phyloP scores from a whole-genome alignment of 2,888 invertebrate species.

The Abrostola triplasia region DNA sequence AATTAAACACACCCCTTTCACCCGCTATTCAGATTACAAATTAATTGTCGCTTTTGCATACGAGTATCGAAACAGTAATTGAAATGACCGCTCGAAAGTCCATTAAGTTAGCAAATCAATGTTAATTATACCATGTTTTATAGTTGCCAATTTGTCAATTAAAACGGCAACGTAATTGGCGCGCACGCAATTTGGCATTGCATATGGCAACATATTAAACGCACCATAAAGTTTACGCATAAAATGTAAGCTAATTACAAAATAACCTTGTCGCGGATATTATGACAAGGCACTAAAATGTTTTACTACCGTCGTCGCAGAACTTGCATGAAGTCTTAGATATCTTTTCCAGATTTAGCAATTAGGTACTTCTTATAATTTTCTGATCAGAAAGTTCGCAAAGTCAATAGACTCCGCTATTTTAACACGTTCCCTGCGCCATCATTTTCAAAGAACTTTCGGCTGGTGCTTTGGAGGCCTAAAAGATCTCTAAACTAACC shows the following conservation, averaged over 20 bases:
- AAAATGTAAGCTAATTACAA: slow-evolving; percentile 20
- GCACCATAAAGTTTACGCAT: slow-evolving; percentile 30
- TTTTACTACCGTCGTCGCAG: neutral
- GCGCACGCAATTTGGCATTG: slow-evolving; percentile 31
- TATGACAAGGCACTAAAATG: neutral
- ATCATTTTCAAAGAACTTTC: slow-evolving; percentile 4
- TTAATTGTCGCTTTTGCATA: neutral
- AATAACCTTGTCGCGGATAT: slow-evolving; percentile 22
- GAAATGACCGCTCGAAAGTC: slow-evolving; percentile 17
- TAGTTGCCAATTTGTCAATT: slow-evolving; percentile 32
- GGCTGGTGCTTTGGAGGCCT: slow-evolving; percentile 10
- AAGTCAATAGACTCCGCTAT: no score
- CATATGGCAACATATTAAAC: slow-evolving; percentile 32
- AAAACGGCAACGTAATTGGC: slow-evolving; percentile 26
- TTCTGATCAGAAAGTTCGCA: no score
- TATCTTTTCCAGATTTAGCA: no score
- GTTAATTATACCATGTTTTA: slow-evolving; percentile 38
- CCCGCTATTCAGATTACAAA: neutral
- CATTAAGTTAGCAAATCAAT: slow-evolving; percentile 26
- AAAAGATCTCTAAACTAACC: neutral
- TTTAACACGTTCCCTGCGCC: no score
- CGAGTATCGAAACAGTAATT: slow-evolving; percentile 17
- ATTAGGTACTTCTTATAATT: no score
- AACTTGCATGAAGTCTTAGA: no score
- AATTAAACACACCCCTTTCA: neutral